Conservation (phyloP, 1,140 invertebrate species). For the Paraescarpia echinospica region DNA sequence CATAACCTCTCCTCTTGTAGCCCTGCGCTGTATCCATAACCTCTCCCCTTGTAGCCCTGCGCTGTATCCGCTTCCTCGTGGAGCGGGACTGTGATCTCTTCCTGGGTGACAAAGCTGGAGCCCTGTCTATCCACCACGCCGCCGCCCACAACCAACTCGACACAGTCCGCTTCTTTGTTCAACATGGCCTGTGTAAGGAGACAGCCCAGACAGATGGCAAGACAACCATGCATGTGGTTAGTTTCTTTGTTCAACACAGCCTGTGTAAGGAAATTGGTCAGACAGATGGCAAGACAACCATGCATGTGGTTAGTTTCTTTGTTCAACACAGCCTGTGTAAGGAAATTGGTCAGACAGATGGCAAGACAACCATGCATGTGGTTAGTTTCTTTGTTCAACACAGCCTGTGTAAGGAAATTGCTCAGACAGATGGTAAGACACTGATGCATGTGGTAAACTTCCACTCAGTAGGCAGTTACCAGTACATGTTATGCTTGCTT, state of each 20-base stretch:
- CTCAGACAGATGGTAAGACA: slow-evolving; percentile 48
- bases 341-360: slow-evolving; percentile 46
- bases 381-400: too few relatives aligned
- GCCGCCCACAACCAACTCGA: slow-evolving; percentile 48
- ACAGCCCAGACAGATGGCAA: slow-evolving; percentile 47
- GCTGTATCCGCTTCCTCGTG: slow-evolving; percentile 43
- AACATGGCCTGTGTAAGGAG: slow-evolving; percentile 49
- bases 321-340: slow-evolving; percentile 46
- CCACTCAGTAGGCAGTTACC: neutral
- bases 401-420: slow-evolving; percentile 46
- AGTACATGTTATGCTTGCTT: neutral
- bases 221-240: slow-evolving; percentile 51
- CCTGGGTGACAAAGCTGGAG: slow-evolving; percentile 48
- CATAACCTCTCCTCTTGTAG: slow-evolving; percentile 16
- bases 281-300: slow-evolving; percentile 47
- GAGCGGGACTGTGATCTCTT: slow-evolving; percentile 54
- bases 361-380: slow-evolving; percentile 49
- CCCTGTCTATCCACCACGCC: slow-evolving; percentile 49
- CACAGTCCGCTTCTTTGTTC: slow-evolving; percentile 50
- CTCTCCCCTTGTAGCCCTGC: slow-evolving; percentile 22
- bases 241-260: slow-evolving; percentile 49
- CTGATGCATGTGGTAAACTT: slow-evolving; percentile 37
- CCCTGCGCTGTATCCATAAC: slow-evolving; percentile 8
- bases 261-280: slow-evolving; percentile 44
- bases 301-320: slow-evolving; percentile 54